Percentiles rank a stretch among this genome's conserved stretches.
Conservation (phyloP, 2,888 invertebrate species). For the Nemurella pictetii region DNA sequence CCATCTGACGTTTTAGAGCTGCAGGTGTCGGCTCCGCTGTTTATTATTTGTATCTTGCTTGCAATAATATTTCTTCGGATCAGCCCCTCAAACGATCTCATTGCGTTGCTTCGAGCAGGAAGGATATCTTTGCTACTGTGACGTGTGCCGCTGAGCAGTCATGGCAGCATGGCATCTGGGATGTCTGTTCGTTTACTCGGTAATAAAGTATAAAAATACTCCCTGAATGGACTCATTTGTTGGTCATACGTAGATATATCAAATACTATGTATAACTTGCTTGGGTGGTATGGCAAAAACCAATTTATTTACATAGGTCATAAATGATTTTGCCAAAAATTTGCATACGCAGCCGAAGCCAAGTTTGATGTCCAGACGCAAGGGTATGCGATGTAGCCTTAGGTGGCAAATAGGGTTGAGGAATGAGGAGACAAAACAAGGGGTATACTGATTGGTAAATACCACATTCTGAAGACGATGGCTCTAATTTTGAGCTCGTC, state of each 20-base stretch:
- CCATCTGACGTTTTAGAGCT: not conserved
- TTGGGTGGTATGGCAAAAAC: not conserved
- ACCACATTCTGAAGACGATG: no score
- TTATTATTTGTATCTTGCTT: constrained; percentile 26
- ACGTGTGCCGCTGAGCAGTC: not conserved
- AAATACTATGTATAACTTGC: no score
- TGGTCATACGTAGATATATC: not conserved
- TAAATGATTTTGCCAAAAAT: not conserved
- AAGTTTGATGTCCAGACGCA: no score
- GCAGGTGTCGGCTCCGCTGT: constrained; percentile 13
- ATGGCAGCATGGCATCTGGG: not conserved
- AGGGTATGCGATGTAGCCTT: no score
- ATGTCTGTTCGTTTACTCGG: not conserved
- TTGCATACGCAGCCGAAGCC: not conserved
- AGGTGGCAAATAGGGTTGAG: no score
- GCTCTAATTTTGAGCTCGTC: no score
- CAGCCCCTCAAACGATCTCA: not conserved
- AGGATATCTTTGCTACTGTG: constrained; percentile 5
- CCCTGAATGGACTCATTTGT: not conserved
- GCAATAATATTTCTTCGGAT: not conserved
- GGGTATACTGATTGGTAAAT: no score
- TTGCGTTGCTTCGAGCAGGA: not conserved
- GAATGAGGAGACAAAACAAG: no score
- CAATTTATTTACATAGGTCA: not conserved
- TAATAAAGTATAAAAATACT: constrained; percentile 16